phyloP scores from a whole-genome alignment of 1,140 invertebrate species.

The Ips nitidus region DNA sequence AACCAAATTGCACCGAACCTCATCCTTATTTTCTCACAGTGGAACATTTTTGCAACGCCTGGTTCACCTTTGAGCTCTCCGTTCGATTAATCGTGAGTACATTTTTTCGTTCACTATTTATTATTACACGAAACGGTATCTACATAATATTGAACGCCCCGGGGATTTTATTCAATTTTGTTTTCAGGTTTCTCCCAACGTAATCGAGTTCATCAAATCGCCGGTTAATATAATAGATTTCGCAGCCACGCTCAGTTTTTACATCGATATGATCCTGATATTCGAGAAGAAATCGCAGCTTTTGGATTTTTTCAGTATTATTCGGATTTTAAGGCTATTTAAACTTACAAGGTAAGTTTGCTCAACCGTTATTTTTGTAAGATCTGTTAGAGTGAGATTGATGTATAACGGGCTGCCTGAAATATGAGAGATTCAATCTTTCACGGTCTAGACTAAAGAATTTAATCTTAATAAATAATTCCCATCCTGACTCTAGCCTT shows the following conservation, averaged over 20 bases:
- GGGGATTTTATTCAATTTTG: neutral
- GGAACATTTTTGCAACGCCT: constrained; percentile 93
- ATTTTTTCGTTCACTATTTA: neutral
- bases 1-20: constrained; percentile 67
- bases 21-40: constrained; percentile 91
- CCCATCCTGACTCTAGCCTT: too few species aligned
- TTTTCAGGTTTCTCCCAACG: constrained; percentile 76
- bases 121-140: neutral
- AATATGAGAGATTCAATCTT: too few species aligned
- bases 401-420: too few species aligned
- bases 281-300: constrained; percentile 89
- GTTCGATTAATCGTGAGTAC: constrained; percentile 80
- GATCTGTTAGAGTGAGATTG: neutral
- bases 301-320: constrained; percentile 98
- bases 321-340: constrained; percentile 96
- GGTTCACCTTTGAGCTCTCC: constrained; percentile 93
- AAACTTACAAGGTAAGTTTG: constrained; percentile 74
- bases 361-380: neutral
- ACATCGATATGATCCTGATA: constrained; percentile 80
- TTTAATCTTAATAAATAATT: too few species aligned
- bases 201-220: constrained; percentile 83
- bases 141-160: too few species aligned
- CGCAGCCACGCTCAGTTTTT: constrained; percentile 97
- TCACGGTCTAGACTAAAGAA: too few species aligned
- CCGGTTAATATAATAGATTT: constrained; percentile 98